phyloP scores from a whole-genome alignment of 2,113 vertebrate genomes.

The Thunnus thynnus region DNA sequence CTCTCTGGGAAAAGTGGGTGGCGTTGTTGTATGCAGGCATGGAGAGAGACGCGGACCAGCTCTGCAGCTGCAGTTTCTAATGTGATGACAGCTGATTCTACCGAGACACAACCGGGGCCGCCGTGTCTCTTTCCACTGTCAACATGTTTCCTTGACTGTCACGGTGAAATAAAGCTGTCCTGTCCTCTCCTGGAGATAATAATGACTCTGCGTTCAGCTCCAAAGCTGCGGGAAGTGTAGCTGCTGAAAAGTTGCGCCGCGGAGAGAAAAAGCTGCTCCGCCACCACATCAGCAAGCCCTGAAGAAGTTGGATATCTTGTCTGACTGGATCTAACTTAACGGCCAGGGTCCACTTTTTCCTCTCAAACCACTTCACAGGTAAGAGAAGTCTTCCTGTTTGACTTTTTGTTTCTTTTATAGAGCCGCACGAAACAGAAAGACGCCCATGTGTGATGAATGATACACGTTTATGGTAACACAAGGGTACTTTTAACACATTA shows the following conservation, averaged over 20 bases:
- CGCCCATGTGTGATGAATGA: neutral
- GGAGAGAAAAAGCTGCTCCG: constrained; percentile 20
- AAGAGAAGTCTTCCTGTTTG: constrained; percentile 6
- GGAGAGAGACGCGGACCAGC: constrained; percentile 58
- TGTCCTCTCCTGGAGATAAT: neutral
- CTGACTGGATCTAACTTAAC: constrained; percentile 48
- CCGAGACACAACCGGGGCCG: constrained; percentile 34
- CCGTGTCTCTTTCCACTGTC: neutral
- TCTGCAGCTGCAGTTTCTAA: constrained; percentile 35
- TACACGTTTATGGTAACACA: neutral
- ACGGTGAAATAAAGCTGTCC: neutral
- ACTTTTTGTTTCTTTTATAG: neutral
- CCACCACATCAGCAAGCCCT: constrained; percentile 50
- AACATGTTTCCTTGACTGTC: neutral
- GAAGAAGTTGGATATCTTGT: constrained; percentile 55
- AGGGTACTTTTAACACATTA: neutral
- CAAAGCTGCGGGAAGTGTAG: constrained; percentile 5
- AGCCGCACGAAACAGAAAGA: neutral
- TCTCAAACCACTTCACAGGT: constrained; percentile 30
- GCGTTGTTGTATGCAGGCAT: constrained; percentile 75
- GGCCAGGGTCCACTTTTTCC: neutral
- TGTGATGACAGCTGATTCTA: constrained; percentile 83
- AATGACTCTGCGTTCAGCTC: neutral
- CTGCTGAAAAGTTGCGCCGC: constrained; percentile 50
- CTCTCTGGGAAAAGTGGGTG: constrained; percentile 73